These are phyloP conservation scores for Seriola rivoliana DNA, from an alignment of 2,113 vertebrate genomes.

Conservation along the genomic window DNA sequence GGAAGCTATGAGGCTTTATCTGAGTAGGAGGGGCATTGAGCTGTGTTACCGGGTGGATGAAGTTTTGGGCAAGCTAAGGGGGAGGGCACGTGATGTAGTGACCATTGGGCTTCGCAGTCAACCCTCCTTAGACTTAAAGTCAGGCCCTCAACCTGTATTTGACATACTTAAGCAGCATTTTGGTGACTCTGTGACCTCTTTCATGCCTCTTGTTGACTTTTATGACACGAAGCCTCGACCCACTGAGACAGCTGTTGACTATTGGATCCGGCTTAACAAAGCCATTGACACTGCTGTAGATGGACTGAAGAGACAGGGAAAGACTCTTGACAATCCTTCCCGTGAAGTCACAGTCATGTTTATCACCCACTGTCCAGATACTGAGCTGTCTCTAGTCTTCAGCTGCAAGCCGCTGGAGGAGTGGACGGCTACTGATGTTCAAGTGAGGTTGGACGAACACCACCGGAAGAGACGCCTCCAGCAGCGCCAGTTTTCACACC, in stretches of 20 bases:
- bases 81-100: slow-evolving; percentile 26
- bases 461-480: background rate
- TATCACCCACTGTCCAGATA: no score
- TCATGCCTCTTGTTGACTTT: slow-evolving; percentile 27
- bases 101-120: slow-evolving; percentile 13
- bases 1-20: background rate
- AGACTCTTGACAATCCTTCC: background rate
- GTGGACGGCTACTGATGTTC: slow-evolving; percentile 10
- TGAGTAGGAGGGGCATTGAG: background rate
- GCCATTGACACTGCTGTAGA: background rate
- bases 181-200: slow-evolving; percentile 20
- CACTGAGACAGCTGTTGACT: slow-evolving; percentile 22
- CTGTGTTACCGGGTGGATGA: background rate
- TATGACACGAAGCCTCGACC: slow-evolving; percentile 11
- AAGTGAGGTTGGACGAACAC: background rate
- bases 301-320: background rate
- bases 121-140: slow-evolving; percentile 1
- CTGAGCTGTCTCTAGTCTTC: slow-evolving; percentile 11
- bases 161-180: slow-evolving; percentile 43
- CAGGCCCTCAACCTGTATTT: slow-evolving; percentile 6
- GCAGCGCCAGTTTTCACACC: background rate
- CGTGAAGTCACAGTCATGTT: slow-evolving; percentile 3
- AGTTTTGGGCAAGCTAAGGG: background rate
- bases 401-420: slow-evolving; percentile 1
- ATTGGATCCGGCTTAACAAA: slow-evolving; percentile 37